Base-by-base conservation (phyloP, 2,888 invertebrate species). In the Mechanitis messenoides region DNA sequence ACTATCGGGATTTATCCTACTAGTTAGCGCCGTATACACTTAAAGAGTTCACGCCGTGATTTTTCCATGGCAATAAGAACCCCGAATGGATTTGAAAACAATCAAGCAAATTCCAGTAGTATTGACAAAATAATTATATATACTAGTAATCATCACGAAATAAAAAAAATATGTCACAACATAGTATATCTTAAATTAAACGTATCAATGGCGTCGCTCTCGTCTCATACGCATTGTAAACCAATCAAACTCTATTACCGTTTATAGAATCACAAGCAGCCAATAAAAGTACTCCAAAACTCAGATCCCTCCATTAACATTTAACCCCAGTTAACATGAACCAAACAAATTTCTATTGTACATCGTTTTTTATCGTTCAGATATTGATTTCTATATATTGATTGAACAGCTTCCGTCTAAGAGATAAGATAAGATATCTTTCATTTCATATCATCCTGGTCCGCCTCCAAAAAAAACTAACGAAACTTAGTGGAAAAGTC, bases 181-280 rank as follows among this genome's bases (percentile, higher is more conserved):
- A 65, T 62, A 64, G 59, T 69, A 69, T 54, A 60, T 56, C 64
- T 60, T 56, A 62, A 64, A 64, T 56, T 57, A 63, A 67, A 63
- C 63, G 61, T 6, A n/a, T 63, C 69, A 64, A 63, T 68, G 71
- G 60, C 67, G 57, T 61, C 65, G 62, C 68, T 68, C 56, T 70
- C 68, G 65, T 64, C 71, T 83, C 82, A 72, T 66, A 77, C 82
- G 81, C 85, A 86, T 87, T 88, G 87, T 87, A 72, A 76, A 74
- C 73, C 87, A 87, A 89, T 89, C 86, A 78, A 79, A 79, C 76
- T 84, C 80, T 80, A 88, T 87, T 87, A 77, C 78, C 81, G 80
- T 85, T 87, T 84, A 85, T 78, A 78, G 74, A 77, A 76, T 77
- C 81, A 75, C 76, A 71, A 77, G 76, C 76, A 74, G 72, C 76